Percentiles rank a stretch among this genome's conserved stretches.
These are phyloP conservation scores for Halocynthia roretzi DNA, from an alignment of 23 tunicate genomes.

Conservation along the genomic window DNA sequence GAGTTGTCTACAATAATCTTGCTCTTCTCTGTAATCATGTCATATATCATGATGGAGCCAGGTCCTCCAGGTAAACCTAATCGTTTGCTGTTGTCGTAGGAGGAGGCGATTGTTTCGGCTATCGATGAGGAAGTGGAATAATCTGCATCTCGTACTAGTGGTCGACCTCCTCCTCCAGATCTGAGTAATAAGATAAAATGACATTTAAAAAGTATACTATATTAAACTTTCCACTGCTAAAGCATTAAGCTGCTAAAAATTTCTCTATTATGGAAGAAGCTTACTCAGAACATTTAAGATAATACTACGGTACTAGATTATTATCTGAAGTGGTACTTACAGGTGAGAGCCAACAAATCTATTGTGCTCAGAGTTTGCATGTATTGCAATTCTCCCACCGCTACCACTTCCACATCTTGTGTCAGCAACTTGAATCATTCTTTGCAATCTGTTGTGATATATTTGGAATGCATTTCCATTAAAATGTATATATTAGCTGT, in stretches of 20 bases:
- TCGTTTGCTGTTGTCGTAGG: not conserved
- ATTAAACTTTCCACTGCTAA: no score
- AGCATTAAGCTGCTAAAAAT: no score
- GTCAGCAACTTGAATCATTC: conserved; percentile 14
- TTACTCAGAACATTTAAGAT: no score
- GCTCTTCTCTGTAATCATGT: not conserved
- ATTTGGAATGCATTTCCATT: no score
- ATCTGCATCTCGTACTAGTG: not conserved
- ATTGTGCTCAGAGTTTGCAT: not conserved
- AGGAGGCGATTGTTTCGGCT: no score
- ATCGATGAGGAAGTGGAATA: not conserved
- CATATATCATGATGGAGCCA: conserved; percentile 15
- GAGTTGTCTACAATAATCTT: conserved; percentile 11
- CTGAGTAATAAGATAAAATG: not conserved
- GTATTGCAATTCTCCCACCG: conserved; percentile 28
- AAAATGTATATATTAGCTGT: no score
- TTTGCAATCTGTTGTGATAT: not conserved
- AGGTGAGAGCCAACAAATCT: conserved; percentile 11
- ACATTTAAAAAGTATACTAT: not conserved
- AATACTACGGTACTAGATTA: no score
- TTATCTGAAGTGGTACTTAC: not conserved
- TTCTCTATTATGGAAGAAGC: no score
- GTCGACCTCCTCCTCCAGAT: conserved; percentile 19
- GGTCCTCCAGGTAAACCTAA: conserved; percentile 21
- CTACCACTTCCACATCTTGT: conserved; percentile 25